Base-by-base conservation (phyloP, 2,113 vertebrate species). In the Tichodroma muraria region DNA sequence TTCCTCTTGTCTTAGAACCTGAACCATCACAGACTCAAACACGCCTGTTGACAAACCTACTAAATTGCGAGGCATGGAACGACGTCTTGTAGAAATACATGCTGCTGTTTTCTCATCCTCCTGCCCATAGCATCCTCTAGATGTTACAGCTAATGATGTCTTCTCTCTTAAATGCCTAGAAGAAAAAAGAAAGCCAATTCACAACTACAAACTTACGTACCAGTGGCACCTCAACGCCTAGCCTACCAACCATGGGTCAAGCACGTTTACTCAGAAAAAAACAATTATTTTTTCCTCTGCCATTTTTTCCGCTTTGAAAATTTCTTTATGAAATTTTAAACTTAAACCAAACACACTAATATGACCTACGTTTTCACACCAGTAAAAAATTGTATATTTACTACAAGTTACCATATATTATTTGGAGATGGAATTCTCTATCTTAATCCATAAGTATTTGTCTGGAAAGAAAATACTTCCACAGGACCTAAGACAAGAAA, bases 11-110 rank as follows among this genome's bases (percentile, higher is more conserved):
- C 99, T 98, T 77, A 99, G 96, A 93, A 98, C 97, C 97, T 99
- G 99, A 92, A 99, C 98, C 99, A 99, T 99, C 93, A 99, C 57
- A 88, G 99, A 99, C 92, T 99, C 99, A 78, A 98, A 98, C 71
- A 98, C 95, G 78, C 98, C 98, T 49, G 98, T 98, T 76, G 98
- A 98, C 92, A 98, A 97, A 68, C 98, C 98, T 65, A 97, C 97
- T 97, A 99, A 97, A 97, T 95, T 99, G 82, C 99, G 98, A 59
- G 98, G 97, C 6, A 96, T 97, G 45, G 98, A 98, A 81, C 99
- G 98, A 59, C 99, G 98, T 90, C 99, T 98, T 31, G 98, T 99
- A 83, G 99, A 98, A 87, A 98, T 97, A 73, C 98, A 98, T 40
- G 97, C 95, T 50, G 97, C 82, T 90, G 91, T 96, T 73, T 98